These are phyloP conservation scores for Micromussa lordhowensis DNA, from an alignment of 92 coral and sea anemone species.

Conservation along the genomic window DNA sequence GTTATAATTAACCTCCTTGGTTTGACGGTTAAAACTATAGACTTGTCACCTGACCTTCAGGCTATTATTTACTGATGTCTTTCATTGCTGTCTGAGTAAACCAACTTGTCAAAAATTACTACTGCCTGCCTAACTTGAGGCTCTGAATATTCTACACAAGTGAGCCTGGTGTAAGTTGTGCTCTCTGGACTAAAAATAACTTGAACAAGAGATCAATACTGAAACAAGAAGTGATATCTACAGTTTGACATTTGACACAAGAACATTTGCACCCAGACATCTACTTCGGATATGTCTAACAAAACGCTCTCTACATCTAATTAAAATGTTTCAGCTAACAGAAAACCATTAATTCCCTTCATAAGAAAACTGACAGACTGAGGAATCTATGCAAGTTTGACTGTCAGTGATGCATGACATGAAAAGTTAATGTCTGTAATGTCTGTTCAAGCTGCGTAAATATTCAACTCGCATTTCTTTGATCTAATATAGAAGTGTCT, in stretches of 20 bases:
- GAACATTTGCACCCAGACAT: too few relatives aligned
- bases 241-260: background rate
- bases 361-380: background rate
- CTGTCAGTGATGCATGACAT: background rate
- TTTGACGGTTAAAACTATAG: background rate
- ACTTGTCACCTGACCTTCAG: background rate
- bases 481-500: background rate
- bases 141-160: background rate
- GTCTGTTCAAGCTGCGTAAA: background rate
- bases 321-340: background rate
- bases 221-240: background rate
- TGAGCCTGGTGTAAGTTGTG: background rate
- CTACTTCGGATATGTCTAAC: too few relatives aligned
- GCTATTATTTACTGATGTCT: background rate
- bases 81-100: background rate
- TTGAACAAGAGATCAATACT: background rate
- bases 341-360: background rate
- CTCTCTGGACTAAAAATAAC: background rate
- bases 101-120: background rate
- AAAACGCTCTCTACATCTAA: too few relatives aligned
- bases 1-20: background rate
- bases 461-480: background rate
- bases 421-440: background rate
- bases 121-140: background rate
- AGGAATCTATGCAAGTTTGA: background rate